Evolutionary conservation across 1,140 invertebrate species (phyloP).

Genomic region (Hyles euphorbiae): DNA sequence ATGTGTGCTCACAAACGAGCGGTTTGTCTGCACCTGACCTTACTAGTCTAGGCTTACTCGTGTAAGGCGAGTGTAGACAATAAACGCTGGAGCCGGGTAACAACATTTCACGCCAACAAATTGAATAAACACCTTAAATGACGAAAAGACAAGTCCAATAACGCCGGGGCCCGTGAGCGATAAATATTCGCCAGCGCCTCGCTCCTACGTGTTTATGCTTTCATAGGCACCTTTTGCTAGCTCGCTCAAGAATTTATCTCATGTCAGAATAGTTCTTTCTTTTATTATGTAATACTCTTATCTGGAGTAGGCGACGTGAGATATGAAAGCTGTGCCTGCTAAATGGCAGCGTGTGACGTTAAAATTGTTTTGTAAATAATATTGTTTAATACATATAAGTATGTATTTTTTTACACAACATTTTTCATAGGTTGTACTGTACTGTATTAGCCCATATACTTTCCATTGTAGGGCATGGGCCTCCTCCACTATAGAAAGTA

Average conservation of each 20-base stretch:
- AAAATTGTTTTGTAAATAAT: no score
- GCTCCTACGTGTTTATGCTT: slow-evolving; percentile 32
- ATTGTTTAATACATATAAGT: no score
- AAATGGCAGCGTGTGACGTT: no score
- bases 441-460: no score
- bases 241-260: slow-evolving; percentile 14
- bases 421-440: no score
- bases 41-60: neutral
- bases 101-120: slow-evolving; percentile 64
- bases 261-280: neutral
- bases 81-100: slow-evolving; percentile 56
- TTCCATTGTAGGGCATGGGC: no score
- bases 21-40: no score
- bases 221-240: slow-evolving; percentile 26
- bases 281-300: no score
- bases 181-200: slow-evolving; percentile 54
- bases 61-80: slow-evolving; percentile 25
- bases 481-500: no score
- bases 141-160: slow-evolving; percentile 68
- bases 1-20: neutral
- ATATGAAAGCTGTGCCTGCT: no score
- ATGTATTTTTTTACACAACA: no score
- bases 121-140: slow-evolving; percentile 72
- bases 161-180: slow-evolving; percentile 38
- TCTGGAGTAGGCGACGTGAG: no score